Evolutionary conservation across 2,797 vertebrate genomes (phyloP), one percentile per base, ranked within the genome.

Genomic region (Otolemur crassicaudatus): DNA sequence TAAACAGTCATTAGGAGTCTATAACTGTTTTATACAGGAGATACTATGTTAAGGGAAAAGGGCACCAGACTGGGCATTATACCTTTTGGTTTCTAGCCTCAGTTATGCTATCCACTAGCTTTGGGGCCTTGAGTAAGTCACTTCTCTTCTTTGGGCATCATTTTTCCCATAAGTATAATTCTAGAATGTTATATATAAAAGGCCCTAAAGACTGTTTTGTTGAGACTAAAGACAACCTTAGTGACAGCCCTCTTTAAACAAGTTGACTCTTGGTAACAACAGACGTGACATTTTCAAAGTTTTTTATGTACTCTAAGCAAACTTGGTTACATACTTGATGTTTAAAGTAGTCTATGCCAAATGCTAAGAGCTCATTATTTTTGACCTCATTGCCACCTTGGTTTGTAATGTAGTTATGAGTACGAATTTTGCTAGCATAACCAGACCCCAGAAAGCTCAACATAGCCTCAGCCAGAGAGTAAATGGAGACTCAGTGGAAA

Each of bases 331-430:
- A 96, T 17, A 70, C 31, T 97, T 96, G 67, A 92, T 97, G 82
- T 96, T 97, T 94, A 92, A 95, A 75, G 77, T 88, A 53, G 37
- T 88, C 49, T 95, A 70, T 97, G 94, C 92, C 96, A 96, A 98
- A 94, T 98, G 82, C 87, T 94, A 97, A 97, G 92, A 96, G 92
- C 88, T 97, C 63, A 69, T 96, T 95, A 96, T 90, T 96, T 97
- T 95, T 97, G 31, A 97, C 73, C 84, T 69, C 31, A 49, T 96
- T 60, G 70, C 60, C 69, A 84, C 60, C 46, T 96, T 96, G 97
- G 46, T 96, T 95, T 96, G 43, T 96, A 96, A 96, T 86, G 82
- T 87, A 92, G 81, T 94, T 96, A 46, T 94, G 88, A 95, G 40
- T 92, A 60, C 14, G 87, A n/a, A 46, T 90, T 96, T 92, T 93